Conservation (phyloP, 2,113 vertebrate genomes). For the Chrysochloris asiatica region DNA sequence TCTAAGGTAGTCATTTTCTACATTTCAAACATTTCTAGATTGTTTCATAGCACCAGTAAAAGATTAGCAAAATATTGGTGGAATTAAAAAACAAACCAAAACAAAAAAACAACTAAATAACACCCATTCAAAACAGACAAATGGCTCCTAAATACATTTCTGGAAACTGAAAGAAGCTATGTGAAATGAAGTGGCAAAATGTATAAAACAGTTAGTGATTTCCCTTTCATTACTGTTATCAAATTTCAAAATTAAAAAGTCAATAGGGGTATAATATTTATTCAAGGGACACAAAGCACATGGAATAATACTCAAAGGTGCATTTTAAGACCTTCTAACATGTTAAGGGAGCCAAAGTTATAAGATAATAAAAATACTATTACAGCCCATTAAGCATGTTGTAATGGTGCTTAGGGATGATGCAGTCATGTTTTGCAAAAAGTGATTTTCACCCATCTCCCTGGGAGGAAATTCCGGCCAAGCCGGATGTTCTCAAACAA, state of each 20-base stretch:
- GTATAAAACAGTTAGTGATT: slow-evolving; percentile 65
- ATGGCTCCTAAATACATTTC: slow-evolving; percentile 23
- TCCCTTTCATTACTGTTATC: slow-evolving; percentile 71
- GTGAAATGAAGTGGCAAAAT: slow-evolving; percentile 63
- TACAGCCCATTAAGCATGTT: slow-evolving; percentile 73
- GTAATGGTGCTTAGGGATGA: slow-evolving; percentile 62
- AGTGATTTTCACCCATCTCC: slow-evolving; percentile 59
- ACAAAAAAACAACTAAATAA: slow-evolving; percentile 51
- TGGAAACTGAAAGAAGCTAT: slow-evolving; percentile 37
- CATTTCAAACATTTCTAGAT: background rate
- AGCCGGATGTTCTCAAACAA: slow-evolving; percentile 25
- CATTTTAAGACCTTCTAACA: slow-evolving; percentile 68
- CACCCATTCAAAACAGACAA: slow-evolving; percentile 36
- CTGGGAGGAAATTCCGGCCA: slow-evolving; percentile 54
- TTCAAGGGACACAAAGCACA: slow-evolving; percentile 71
- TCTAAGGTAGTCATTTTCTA: background rate
- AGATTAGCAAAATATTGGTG: background rate
- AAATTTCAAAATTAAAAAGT: slow-evolving; percentile 78
- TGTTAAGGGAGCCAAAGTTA: slow-evolving; percentile 68
- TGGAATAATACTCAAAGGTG: slow-evolving; percentile 70
- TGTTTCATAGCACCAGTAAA: background rate
- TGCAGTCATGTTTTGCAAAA: slow-evolving; percentile 60
- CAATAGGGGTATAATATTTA: slow-evolving; percentile 74
- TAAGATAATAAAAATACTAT: slow-evolving; percentile 77
- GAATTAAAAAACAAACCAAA: no score